Conservation (phyloP, 2,797 vertebrate species). For the Dallia pectoralis region DNA sequence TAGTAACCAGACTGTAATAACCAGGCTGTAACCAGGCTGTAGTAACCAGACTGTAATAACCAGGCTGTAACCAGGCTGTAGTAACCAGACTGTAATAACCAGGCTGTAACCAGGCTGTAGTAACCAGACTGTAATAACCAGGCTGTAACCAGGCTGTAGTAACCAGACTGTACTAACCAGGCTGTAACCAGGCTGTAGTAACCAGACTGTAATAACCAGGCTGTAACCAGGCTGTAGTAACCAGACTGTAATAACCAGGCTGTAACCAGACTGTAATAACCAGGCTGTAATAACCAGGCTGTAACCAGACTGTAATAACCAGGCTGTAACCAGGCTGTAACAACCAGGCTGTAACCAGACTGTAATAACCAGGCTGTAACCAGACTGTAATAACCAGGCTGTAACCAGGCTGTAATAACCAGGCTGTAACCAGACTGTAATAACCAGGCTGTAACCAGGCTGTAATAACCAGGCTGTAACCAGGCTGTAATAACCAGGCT, state of each 20-base stretch:
- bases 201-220: constrained; percentile 15
- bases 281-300: constrained; percentile 8
- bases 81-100: constrained; percentile 12
- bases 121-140: constrained; percentile 12
- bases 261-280: too few species aligned
- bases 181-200: too few species aligned
- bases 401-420: neutral
- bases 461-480: constrained; percentile 7
- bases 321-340: neutral
- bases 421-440: neutral
- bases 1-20: constrained; percentile 12
- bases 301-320: neutral
- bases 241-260: too few species aligned
- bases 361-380: constrained; percentile 7
- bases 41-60: constrained; percentile 12
- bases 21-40: too few species aligned
- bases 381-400: constrained; percentile 2
- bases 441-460: constrained; percentile 3
- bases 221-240: too few species aligned
- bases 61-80: too few species aligned
- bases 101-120: too few species aligned
- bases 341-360: constrained; percentile 3
- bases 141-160: too few species aligned
- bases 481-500: constrained; percentile 3
- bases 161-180: constrained; percentile 12